Base-by-base conservation (phyloP, 30 jellyfish, hydroid and myxozoan genomes). In the Aurelia sp. region DNA sequence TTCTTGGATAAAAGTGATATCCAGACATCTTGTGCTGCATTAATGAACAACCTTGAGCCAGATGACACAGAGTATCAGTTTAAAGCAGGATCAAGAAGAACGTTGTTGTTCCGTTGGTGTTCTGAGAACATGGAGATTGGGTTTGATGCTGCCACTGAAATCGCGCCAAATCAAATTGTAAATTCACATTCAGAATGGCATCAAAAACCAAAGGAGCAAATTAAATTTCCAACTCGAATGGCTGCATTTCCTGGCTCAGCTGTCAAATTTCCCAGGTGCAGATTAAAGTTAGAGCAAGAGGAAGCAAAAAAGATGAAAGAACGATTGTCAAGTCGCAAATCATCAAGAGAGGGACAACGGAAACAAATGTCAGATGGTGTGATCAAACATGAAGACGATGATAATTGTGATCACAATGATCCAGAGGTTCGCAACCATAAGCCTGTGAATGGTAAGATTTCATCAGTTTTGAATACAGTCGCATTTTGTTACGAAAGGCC, bases 211-310 rank as follows among this genome's bases (percentile, higher is more conserved):
- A 58, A 74, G 22, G 78, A 71, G 12, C 41, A 48, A 22, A 50
- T 71, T 16, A 70, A 82, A 47, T n/a, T 31, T 67, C 24, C 38
- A 61, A 85, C 74, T 73, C 88, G 94, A 19, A 85, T 85, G 94
- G 82, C 88, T 72, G 94, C 94, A 47, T 85, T 85, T 75, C 94
- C 94, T 19, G 94, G 94, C 1, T 73, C 94, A 4, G 85, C 79
- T 72, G 85, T 81, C 66, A 81, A 82, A 71, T 82, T 82, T 72
- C 92, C 92, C 12, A 69, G 92, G 74, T 82, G 92, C 71, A 69
- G 92, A 38, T 78, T 82, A 57, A 82, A 82, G 61, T 59, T 82
- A 22, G 92, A 69, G 59, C 68, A 74, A 57, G 92, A 57, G 22
- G 92, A 82, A 50, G 92, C 92, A 62, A 82, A 70, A 62, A 70